phyloP scores from a whole-genome alignment of 2,113 vertebrate species.

The Anseranas semipalmata region DNA sequence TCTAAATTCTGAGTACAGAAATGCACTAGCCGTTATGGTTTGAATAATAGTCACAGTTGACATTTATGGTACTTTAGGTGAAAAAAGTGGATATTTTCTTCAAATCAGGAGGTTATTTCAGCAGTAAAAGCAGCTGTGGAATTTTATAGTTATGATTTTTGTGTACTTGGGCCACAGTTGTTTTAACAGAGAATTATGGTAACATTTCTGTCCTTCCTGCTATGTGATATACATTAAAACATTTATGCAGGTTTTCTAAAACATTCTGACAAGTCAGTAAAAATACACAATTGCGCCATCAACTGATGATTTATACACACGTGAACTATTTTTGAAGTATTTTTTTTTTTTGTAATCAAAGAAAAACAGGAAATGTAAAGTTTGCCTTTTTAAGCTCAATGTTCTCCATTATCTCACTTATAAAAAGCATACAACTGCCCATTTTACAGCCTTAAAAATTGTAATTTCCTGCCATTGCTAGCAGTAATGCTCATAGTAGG shows the following conservation, averaged over 20 bases:
- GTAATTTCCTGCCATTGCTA: neutral
- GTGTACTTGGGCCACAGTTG: neutral
- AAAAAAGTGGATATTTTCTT: neutral
- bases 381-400: neutral
- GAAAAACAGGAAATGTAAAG: neutral
- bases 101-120: neutral
- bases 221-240: neutral
- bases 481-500: neutral
- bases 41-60: neutral
- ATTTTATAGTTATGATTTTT: neutral
- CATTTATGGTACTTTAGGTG: neutral
- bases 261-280: neutral
- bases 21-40: neutral
- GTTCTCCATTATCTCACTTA: neutral
- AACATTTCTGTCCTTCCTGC: neutral
- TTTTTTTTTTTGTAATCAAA: neutral
- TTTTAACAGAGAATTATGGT: neutral
- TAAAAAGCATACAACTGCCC: neutral
- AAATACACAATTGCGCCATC: neutral
- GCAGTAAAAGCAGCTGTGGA: neutral
- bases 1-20: conserved; percentile 15
- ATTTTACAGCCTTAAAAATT: neutral
- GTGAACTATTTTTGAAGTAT: neutral
- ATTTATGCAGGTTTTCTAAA: neutral
- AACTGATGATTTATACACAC: neutral